Evolutionary conservation across 2,888 invertebrate genomes (phyloP).

Genomic region (Aphidius colemani): DNA sequence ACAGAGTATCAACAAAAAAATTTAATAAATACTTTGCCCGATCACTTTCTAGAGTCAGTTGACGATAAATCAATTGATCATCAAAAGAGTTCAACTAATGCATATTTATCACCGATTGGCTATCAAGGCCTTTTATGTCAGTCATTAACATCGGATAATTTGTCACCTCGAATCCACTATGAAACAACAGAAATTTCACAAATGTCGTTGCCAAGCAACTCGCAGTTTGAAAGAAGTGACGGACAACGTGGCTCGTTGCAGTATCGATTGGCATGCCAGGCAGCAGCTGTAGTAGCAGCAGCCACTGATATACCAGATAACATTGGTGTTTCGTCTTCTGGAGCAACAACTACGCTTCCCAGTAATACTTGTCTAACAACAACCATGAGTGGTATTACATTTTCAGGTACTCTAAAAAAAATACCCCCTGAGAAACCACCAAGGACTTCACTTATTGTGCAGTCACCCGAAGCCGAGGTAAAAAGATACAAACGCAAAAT

Average conservation of each 20-base stretch:
- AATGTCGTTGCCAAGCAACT: constrained; percentile 50
- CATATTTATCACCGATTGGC: constrained; percentile 36
- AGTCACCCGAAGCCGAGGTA: constrained; percentile 58
- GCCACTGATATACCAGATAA: constrained; percentile 35
- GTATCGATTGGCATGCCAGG: constrained; percentile 48
- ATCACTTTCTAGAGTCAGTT: constrained; percentile 41
- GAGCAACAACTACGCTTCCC: constrained; percentile 20
- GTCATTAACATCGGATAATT: constrained; percentile 44
- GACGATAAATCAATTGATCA: constrained; percentile 39
- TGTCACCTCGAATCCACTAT: constrained; percentile 51
- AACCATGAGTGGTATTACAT: constrained; percentile 35
- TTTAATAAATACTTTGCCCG: constrained; percentile 39
- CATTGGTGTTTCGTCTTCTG: constrained; percentile 29
- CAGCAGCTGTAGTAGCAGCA: constrained; percentile 9
- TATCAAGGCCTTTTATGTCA: constrained; percentile 41
- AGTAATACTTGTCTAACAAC: constrained; percentile 25
- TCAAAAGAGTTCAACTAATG: constrained; percentile 37
- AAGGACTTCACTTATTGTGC: constrained; percentile 55
- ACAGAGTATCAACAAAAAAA: constrained; percentile 41
- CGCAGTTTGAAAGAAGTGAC: constrained; percentile 53
- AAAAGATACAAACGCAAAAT: constrained; percentile 23
- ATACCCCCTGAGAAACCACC: constrained; percentile 58
- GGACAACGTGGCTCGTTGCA: constrained; percentile 48
- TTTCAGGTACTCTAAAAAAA: constrained; percentile 56
- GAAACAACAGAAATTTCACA: constrained; percentile 49